Percentiles rank a stretch among this genome's conserved stretches.
Conservation (phyloP, 2,113 vertebrate genomes). For the Tragelaphus strepsiceros region DNA sequence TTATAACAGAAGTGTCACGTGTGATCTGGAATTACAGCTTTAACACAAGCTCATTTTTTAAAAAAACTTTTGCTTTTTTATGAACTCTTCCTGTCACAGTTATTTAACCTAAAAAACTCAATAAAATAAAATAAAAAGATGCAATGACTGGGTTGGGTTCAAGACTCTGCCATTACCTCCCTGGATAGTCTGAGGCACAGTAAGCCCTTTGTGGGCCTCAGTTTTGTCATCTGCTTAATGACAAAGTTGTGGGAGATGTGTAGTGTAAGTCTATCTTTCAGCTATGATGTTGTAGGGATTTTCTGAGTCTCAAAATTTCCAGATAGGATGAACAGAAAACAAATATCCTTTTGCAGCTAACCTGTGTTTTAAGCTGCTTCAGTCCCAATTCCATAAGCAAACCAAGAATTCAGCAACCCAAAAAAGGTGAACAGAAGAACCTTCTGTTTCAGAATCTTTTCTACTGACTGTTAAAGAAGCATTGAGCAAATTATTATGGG, state of each 20-base stretch:
- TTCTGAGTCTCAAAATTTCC: slow-evolving; percentile 14
- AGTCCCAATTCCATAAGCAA: neutral
- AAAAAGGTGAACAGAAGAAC: neutral
- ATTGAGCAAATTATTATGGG: neutral
- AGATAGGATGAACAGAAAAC: neutral
- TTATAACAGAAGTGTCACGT: neutral
- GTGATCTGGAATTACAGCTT: neutral
- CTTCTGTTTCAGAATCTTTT: neutral
- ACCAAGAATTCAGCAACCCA: neutral
- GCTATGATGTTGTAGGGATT: neutral
- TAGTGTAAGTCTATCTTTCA: neutral
- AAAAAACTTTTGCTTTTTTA: neutral
- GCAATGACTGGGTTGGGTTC: neutral
- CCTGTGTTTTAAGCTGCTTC: neutral
- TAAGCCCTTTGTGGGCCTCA: neutral
- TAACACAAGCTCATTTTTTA: neutral
- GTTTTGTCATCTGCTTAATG: neutral
- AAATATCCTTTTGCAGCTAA: neutral
- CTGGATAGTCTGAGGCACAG: neutral
- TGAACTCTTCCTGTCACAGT: neutral
- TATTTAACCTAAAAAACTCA: neutral
- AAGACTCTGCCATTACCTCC: neutral
- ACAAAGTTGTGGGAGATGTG: neutral
- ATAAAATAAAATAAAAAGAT: neutral
- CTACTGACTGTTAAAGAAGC: neutral